A percentile compares a stretch with the other conserved stretches of the same genome.
Evolutionary conservation across 2,113 vertebrate species (phyloP).

Genomic region (Corythornis madagascariensis): DNA sequence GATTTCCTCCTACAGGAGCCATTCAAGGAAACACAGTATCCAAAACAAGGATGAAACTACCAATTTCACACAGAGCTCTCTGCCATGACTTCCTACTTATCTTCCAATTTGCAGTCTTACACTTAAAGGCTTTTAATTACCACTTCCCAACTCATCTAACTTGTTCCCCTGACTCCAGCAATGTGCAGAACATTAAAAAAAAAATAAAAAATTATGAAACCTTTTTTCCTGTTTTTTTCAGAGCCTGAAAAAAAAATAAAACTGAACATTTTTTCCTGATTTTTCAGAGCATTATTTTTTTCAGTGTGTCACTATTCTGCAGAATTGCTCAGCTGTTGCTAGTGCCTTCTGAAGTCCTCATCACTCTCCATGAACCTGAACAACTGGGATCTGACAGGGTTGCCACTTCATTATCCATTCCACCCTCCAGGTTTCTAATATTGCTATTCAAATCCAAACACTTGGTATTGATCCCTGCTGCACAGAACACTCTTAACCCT

Average conservation of each 20-base stretch:
- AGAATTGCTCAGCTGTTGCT: slow-evolving; percentile 2
- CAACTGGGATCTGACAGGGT: slow-evolving; percentile 5
- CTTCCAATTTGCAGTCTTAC: not conserved
- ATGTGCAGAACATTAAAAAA: not conserved
- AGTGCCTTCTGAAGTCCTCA: not conserved
- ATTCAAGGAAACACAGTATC: not conserved
- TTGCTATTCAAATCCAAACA: not conserved
- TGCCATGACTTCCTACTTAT: not conserved
- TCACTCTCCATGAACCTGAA: not conserved
- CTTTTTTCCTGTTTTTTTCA: not conserved
- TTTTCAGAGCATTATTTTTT: not conserved
- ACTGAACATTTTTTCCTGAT: not conserved
- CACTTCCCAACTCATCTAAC: not conserved
- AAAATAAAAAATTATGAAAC: not conserved
- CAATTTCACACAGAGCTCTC: not conserved
- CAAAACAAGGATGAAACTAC: not conserved
- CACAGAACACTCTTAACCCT: not conserved
- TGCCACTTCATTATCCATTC: not conserved
- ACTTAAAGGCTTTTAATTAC: not conserved
- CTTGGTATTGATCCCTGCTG: not conserved
- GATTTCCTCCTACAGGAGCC: not conserved
- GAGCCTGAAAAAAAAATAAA: not conserved
- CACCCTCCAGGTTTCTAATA: not conserved
- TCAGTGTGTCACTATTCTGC: not conserved
- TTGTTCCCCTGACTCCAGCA: not conserved